Base-by-base conservation (phyloP, 1,140 invertebrate genomes). In the Drosophila jambulina region DNA sequence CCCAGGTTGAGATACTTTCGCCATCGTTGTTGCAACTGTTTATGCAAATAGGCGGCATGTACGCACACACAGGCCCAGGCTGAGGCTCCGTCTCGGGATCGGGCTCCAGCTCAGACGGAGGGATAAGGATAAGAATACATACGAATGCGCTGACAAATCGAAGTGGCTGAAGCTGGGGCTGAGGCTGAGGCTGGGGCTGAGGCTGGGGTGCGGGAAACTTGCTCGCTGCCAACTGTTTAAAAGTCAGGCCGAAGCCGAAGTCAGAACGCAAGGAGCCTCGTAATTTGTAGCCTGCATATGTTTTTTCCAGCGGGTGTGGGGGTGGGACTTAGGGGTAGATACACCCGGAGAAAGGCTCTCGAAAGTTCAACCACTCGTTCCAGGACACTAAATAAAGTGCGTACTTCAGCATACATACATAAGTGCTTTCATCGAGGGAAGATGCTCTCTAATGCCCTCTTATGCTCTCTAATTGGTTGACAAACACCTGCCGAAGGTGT, bases 1-100 rank as follows among this genome's bases (percentile, higher is more conserved):
- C 45, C 40, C 45, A 70, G 72, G 40, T 69, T 75, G 46, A 64
- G 59, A 38, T 63, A 82, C 61, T 76, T 65, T 57, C 43, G 56
- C 17, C 8, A 25, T 3, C 21, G 51, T 51, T 78, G 67, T 49
- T 67, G 70, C 58, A 64, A 53, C 75, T 86, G 83, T 83, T 88
- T 86, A 86, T 86, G 83, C 83, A 86, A 86, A 86, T 86, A 54
- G 54, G 70, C 69, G 56, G 57, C 67, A 36, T 78, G 75, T 67
- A 43, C 36, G 43, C 19, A 23, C 40, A 40, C 36, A 62, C 19
- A 32, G 43, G 21, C 21, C 23, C 29, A 29, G 4, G 17, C 21
- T 10, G 10, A 15, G 19, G 4, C 19, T 40, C 1, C 25, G 3
- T 21, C 21, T 10, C 21, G 12, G 19, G 7, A n/a, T 36, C 1